These are phyloP conservation scores for Nanorana parkeri DNA, from an alignment of 2,113 vertebrate species.

Conservation along the genomic window DNA sequence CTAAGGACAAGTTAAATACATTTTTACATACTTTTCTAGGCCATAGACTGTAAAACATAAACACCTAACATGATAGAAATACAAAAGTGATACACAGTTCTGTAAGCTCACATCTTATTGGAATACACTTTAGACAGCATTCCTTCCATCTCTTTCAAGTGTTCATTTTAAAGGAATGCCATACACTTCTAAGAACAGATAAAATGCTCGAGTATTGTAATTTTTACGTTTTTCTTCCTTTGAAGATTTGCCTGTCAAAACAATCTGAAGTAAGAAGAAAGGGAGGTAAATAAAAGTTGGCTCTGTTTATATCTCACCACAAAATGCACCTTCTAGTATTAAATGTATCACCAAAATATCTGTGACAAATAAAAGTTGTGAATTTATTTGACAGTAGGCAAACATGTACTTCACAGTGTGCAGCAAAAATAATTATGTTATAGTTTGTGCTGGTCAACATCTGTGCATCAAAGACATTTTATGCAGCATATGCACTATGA, in stretches of 20 bases:
- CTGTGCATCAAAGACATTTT: background rate
- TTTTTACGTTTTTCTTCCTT: background rate
- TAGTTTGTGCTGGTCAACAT: background rate
- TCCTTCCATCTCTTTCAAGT: constrained; percentile 27
- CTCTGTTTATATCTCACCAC: background rate
- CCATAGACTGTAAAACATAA: background rate
- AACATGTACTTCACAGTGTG: background rate
- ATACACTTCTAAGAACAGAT: constrained; percentile 5
- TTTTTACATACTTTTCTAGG: background rate
- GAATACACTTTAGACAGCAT: constrained; percentile 13
- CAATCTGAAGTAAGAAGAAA: background rate
- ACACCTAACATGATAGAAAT: background rate
- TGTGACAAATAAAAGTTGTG: background rate
- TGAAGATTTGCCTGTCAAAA: background rate
- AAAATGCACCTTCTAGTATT: background rate
- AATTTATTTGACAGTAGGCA: background rate
- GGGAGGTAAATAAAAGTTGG: background rate
- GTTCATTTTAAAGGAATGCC: constrained; percentile 31
- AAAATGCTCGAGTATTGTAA: background rate
- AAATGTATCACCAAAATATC: background rate
- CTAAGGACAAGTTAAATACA: no score
- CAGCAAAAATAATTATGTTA: background rate
- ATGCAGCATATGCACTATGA: background rate
- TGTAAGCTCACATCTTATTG: constrained; percentile 7
- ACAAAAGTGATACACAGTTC: background rate